Evolutionary conservation across 2,113 vertebrate species (phyloP), one percentile per base, ranked within the genome.

Genomic region (Catharus bicknelli): DNA sequence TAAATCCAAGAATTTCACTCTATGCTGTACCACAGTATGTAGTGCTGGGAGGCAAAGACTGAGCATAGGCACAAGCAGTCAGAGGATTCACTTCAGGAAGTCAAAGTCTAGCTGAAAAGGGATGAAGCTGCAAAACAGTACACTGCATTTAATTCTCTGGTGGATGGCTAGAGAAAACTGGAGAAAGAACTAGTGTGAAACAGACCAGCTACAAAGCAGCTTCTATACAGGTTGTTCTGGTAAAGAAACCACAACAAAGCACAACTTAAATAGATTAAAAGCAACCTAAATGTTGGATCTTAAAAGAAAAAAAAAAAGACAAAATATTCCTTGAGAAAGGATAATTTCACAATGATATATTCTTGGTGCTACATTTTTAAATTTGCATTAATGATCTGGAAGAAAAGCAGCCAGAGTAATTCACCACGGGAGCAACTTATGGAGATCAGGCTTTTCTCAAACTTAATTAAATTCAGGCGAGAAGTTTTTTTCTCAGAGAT

Each of bases 241-340:
- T 79, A 90, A 61, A 85, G 58, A 76, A 95, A 85, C 20, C 74
- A 91, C 69, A 94, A 75, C 22, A 85, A 16, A 94, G 42, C 13
- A 55, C 26, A 63, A 13, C 16, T 88, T 73, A 72, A 93, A 57
- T 42, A 6, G 42, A 82, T 87, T 84, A 77, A 73, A 93, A 68
- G 7, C 50, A 87, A 87, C 11, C 10, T 86, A 77, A 91, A 34
- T 11, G 4, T 10, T 25, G 17, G 22, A 75, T 81, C 61, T 84
- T 63, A 16, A 58, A 70, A 74, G 42, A 42, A 61, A 26, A 48
- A 70, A 57, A 50, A n/a, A 18, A 16, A n/a, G 9, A 48, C 13
- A 72, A 45, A n/a, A 59, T 42, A 82, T 61, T 68, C n/a, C 61
- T 64, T 54, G 57, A 55, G 78, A 81, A 82, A 92, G 62, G 1